These are phyloP conservation scores for Sinentomon sp. DNA, from an alignment of 2,888 invertebrate species.

Conservation along the genomic window DNA sequence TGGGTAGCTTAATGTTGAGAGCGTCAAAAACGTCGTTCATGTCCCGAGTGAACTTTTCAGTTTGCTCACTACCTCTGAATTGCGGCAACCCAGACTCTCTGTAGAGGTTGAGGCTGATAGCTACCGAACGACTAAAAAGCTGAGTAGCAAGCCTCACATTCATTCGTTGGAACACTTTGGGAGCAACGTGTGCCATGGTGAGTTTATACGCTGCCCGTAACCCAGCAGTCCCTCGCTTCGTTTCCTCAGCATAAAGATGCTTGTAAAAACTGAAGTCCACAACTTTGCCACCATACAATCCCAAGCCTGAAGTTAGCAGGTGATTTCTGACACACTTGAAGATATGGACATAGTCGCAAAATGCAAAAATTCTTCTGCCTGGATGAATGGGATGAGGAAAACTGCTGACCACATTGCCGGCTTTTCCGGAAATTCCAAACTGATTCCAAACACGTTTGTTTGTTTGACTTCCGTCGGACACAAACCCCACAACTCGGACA, in stretches of 20 bases:
- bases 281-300: slow-evolving; percentile 3
- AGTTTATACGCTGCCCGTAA: slow-evolving; percentile 6
- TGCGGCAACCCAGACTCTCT: no score
- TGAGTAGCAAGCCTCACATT: slow-evolving; percentile 4
- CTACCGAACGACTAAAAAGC: no score
- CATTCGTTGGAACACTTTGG: slow-evolving; percentile 10
- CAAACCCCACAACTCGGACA: slow-evolving; percentile 6
- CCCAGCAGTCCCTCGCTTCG: neutral
- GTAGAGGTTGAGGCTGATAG: no score
- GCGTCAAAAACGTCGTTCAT: slow-evolving; percentile 8
- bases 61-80: slow-evolving; percentile 1
- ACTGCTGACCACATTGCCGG: no score
- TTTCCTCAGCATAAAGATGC: slow-evolving; percentile 3
- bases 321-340: slow-evolving; percentile 10
- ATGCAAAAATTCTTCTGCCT: slow-evolving; percentile 2
- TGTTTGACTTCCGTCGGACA: slow-evolving; percentile 10
- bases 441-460: slow-evolving; percentile 9
- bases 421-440: slow-evolving; percentile 2
- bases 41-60: slow-evolving; percentile 2
- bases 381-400: slow-evolving; percentile 7
- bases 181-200: slow-evolving; percentile 2
- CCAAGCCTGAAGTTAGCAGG: slow-evolving; percentile 5
- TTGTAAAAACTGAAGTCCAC: slow-evolving; percentile 6
- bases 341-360: slow-evolving; percentile 7
- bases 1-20: slow-evolving; percentile 3